A percentile compares a stretch with the other conserved stretches of the same genome.
These are phyloP conservation scores for Noturus placidus DNA, from an alignment of 2,113 vertebrate species.

Conservation along the genomic window DNA sequence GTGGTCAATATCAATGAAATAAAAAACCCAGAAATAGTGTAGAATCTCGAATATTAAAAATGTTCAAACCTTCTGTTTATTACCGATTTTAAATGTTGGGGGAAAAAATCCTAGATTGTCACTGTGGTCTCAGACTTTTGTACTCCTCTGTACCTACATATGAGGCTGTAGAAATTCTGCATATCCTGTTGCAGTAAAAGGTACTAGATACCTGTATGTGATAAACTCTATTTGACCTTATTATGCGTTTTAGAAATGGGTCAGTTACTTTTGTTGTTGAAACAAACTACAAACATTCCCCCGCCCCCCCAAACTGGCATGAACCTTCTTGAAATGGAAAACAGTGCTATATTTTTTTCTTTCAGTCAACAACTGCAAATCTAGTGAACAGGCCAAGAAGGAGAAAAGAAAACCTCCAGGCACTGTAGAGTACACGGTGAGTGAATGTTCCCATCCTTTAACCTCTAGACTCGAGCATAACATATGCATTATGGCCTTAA, in stretches of 20 bases:
- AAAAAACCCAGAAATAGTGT: background rate
- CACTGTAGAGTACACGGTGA: conserved; percentile 72
- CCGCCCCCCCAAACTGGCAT: background rate
- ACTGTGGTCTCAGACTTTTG: background rate
- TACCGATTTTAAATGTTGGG: background rate
- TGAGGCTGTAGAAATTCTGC: background rate
- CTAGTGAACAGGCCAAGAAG: conserved; percentile 60
- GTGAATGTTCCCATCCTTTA: conserved; percentile 45
- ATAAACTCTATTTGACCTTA: background rate
- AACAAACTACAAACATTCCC: background rate
- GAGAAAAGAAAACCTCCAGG: conserved; percentile 72
- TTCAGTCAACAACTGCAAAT: conserved; percentile 60
- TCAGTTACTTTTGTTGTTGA: background rate
- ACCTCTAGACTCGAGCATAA: conserved; percentile 44
- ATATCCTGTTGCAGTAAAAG: background rate
- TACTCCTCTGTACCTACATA: background rate
- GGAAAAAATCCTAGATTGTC: background rate
- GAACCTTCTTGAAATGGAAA: background rate
- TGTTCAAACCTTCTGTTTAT: background rate
- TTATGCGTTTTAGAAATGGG: background rate
- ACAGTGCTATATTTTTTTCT: background rate
- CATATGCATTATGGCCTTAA: background rate
- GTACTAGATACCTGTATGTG: background rate
- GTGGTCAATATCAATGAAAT: too few relatives aligned
- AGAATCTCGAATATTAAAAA: background rate